These are phyloP conservation scores for Plectrocnemia conspersa DNA, from an alignment of 1,140 invertebrate species.

Conservation along the genomic window DNA sequence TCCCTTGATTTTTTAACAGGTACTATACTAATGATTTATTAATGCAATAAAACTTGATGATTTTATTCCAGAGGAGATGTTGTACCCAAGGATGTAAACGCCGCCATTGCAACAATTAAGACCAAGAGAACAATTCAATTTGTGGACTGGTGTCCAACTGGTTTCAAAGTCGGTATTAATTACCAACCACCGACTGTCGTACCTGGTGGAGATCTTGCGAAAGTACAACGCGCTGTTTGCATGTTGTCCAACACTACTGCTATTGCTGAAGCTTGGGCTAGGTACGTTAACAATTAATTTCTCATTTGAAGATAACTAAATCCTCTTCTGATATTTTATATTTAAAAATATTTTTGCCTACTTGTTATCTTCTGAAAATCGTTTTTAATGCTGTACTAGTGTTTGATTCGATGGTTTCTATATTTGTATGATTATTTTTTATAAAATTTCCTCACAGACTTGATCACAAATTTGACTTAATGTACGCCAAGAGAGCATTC, in stretches of 20 bases:
- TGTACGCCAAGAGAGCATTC: constrained; percentile 73
- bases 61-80: constrained; percentile 51
- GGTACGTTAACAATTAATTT: no score
- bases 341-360: no score
- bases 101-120: constrained; percentile 85
- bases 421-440: constrained; percentile 12
- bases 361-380: no score
- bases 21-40: no score
- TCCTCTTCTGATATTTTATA: no score
- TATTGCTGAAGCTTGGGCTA: constrained; percentile 80
- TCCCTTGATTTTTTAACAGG: no score
- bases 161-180: constrained; percentile 76
- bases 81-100: constrained; percentile 82
- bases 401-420: neutral
- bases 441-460: no score
- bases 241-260: constrained; percentile 85
- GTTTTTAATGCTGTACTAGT: no score
- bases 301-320: neutral
- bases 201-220: constrained; percentile 75
- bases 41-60: no score
- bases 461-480: constrained; percentile 78
- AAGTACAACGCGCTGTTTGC: constrained; percentile 79
- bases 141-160: constrained; percentile 78
- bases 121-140: constrained; percentile 80
- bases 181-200: constrained; percentile 82